Conservation (phyloP, 2,888 invertebrate species). For the Apocheima hispidaria region DNA sequence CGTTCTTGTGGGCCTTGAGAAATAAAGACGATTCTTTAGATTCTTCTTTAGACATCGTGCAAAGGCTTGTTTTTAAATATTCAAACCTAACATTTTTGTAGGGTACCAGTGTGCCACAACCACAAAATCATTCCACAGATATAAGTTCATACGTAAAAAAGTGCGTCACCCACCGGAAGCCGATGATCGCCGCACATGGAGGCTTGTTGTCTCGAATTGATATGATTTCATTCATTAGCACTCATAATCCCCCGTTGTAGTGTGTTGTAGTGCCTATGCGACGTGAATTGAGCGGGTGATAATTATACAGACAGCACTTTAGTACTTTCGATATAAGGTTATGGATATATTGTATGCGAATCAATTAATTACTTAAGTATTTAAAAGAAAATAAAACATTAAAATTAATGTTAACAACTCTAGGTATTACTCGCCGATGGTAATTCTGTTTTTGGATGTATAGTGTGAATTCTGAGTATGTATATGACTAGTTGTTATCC, state of each 20-base stretch:
- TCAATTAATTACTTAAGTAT: too few species aligned
- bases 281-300: not conserved
- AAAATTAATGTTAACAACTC: too few species aligned
- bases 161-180: slow-evolving; percentile 55
- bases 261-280: slow-evolving; percentile 17
- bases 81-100: too few species aligned
- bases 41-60: too few species aligned
- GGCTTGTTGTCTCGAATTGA: slow-evolving; percentile 68
- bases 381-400: too few species aligned
- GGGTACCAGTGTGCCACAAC: not conserved
- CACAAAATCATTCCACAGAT: slow-evolving; percentile 52
- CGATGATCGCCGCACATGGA: slow-evolving; percentile 61
- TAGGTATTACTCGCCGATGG: too few species aligned
- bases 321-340: not conserved
- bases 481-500: too few species aligned
- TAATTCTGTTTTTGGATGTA: too few species aligned
- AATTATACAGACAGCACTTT: not conserved
- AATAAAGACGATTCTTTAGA: too few species aligned
- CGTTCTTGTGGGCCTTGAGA: too few species aligned
- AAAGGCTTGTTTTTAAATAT: too few species aligned
- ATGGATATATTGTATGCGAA: not conserved
- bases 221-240: slow-evolving; percentile 76
- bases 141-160: slow-evolving; percentile 38
- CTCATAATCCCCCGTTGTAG: slow-evolving; percentile 51
- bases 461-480: too few species aligned